Evolutionary conservation across 92 coral and sea anemone species (phyloP).

Genomic region (Epizoanthus fatuus): DNA sequence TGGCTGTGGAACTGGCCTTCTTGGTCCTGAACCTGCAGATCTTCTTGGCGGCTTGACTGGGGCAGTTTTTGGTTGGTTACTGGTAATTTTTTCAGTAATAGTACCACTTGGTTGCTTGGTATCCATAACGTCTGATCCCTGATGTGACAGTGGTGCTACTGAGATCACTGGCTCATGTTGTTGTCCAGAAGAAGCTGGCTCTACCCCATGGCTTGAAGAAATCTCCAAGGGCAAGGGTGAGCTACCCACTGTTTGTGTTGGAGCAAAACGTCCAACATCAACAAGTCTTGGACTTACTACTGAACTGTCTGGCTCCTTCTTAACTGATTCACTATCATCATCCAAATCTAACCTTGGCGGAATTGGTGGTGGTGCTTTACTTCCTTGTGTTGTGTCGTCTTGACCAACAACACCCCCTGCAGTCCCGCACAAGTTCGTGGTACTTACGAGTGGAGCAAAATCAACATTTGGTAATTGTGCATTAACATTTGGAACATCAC

Average conservation of each 20-base stretch:
- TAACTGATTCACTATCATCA: slow-evolving; percentile 27
- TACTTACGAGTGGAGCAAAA: too few relatives aligned
- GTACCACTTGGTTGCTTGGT: slow-evolving; percentile 8
- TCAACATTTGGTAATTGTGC: slow-evolving; percentile 65
- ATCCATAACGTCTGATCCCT: background rate
- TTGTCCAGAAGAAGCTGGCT: background rate
- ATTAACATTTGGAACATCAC: background rate
- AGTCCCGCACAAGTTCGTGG: background rate
- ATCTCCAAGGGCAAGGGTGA: background rate
- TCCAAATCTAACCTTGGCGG: slow-evolving; percentile 92
- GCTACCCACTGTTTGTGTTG: background rate
- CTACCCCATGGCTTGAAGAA: background rate
- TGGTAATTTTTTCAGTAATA: background rate
- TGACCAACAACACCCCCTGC: background rate
- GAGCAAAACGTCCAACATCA: background rate
- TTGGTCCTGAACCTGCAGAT: slow-evolving; percentile 15
- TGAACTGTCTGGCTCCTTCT: background rate
- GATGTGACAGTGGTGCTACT: background rate
- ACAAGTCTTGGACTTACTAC: background rate
- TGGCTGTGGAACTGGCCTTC: slow-evolving; percentile 19
- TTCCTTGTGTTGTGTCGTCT: background rate
- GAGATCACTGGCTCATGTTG: background rate
- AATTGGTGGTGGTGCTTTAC: slow-evolving; percentile 84
- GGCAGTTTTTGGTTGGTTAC: slow-evolving; percentile 15
- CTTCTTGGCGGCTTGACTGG: slow-evolving; percentile 64